These are phyloP conservation scores for Choloepus hoffmanni DNA, from an alignment of 2,113 vertebrate genomes.

Conservation along the genomic window DNA sequence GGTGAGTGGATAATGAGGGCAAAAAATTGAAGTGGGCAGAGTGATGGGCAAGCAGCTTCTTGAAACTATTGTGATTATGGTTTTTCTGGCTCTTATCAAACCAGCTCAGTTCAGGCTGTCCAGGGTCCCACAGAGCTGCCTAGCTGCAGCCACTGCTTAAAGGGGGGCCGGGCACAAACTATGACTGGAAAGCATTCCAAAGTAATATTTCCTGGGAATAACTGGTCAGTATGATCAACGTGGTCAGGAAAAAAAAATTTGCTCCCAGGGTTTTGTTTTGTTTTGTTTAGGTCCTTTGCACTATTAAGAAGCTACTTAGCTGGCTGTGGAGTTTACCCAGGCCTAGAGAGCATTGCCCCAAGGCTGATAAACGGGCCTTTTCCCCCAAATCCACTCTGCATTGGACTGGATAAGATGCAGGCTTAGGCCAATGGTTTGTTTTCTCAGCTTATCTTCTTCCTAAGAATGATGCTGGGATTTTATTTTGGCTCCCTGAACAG, in stretches of 20 bases:
- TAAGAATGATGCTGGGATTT: not conserved
- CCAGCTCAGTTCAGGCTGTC: not conserved
- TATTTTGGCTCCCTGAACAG: not conserved
- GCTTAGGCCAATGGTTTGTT: not conserved
- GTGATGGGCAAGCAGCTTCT: not conserved
- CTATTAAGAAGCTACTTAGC: not conserved
- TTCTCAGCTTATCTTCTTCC: not conserved
- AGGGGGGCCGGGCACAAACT: not conserved
- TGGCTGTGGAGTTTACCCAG: not conserved
- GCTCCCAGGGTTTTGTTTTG: too few relatives aligned
- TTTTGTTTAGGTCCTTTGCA: not conserved
- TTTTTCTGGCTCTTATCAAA: not conserved
- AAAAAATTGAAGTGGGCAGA: not conserved
- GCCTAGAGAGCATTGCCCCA: not conserved
- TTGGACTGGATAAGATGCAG: not conserved
- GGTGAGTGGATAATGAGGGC: not conserved
- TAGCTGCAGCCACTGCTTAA: not conserved
- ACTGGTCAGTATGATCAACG: not conserved
- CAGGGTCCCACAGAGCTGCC: rapidly evolving
- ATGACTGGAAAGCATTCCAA: not conserved
- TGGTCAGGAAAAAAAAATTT: not conserved
- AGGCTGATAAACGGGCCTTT: not conserved
- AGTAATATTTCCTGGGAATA: not conserved
- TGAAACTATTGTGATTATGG: not conserved
- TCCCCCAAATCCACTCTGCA: not conserved